Conservation (phyloP, 1,140 invertebrate species). For the Monochamus saltuarius region DNA sequence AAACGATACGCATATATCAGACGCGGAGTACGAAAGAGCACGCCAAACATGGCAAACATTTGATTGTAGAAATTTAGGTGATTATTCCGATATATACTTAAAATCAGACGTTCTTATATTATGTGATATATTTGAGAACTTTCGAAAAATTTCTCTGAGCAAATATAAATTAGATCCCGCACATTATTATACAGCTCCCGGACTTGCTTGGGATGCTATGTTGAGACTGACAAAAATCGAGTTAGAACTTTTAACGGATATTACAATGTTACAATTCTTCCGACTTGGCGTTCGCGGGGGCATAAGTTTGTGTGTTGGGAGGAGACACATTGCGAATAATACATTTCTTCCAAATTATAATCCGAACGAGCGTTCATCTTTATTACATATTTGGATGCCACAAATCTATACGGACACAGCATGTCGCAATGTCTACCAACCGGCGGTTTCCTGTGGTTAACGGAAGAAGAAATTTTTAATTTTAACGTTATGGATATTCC, state of each 20-base stretch:
- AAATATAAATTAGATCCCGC: constrained; percentile 47
- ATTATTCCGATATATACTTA: constrained; percentile 53
- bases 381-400: constrained; percentile 39
- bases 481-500: constrained; percentile 36
- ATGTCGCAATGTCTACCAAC: constrained; percentile 52
- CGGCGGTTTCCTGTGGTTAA: too few relatives aligned
- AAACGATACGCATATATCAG: constrained; percentile 38
- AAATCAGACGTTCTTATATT: constrained; percentile 53
- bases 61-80: too few relatives aligned
- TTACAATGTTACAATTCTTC: constrained; percentile 48
- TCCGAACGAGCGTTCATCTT: constrained; percentile 20
- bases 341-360: constrained; percentile 37
- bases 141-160: constrained; percentile 43
- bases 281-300: constrained; percentile 50
- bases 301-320: constrained; percentile 42
- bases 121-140: constrained; percentile 53
- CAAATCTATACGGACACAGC: constrained; percentile 56
- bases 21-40: constrained; percentile 50
- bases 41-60: constrained; percentile 51
- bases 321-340: constrained; percentile 50
- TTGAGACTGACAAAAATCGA: too few relatives aligned
- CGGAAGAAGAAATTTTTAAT: constrained; percentile 23
- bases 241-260: too few relatives aligned
- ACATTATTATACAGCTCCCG: constrained; percentile 49
- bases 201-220: constrained; percentile 47